phyloP scores from a whole-genome alignment of 2,797 vertebrate species.

The Lepus oiostolus region DNA sequence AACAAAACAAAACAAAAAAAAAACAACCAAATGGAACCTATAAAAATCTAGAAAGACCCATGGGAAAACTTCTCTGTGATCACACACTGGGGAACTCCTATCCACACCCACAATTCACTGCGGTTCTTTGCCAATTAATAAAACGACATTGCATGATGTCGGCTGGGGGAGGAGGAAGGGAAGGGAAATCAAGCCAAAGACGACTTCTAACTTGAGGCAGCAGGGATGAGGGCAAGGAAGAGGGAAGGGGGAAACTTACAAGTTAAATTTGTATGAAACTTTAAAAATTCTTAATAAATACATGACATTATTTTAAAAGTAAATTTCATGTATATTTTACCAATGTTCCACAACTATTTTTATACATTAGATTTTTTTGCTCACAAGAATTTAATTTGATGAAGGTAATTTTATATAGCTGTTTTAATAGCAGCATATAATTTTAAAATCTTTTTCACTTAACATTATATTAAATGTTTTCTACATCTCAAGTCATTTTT shows the following conservation, averaged over 20 bases:
- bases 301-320: constrained; percentile 30
- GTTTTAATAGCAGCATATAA: background rate
- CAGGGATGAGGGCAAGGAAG: background rate
- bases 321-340: constrained; percentile 2
- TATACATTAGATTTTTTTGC: background rate
- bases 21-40: background rate
- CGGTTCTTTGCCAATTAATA: constrained; percentile 6
- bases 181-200: background rate
- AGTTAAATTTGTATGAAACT: background rate
- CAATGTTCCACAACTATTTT: background rate
- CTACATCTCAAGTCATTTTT: constrained; percentile 10
- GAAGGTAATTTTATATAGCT: background rate
- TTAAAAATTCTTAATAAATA: background rate
- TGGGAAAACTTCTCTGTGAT: constrained; percentile 8
- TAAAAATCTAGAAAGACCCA: constrained; percentile 43
- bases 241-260: background rate
- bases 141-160: background rate
- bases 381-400: background rate
- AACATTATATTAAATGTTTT: constrained; percentile 32
- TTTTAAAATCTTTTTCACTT: constrained; percentile 39
- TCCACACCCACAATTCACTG: background rate
- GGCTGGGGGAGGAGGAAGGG: background rate
- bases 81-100: background rate
- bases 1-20: background rate
- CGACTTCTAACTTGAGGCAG: background rate